Percentiles rank a stretch among this genome's conserved stretches.
phyloP scores from a whole-genome alignment of 2,797 vertebrate species.

The Mormyrops attenuatus region DNA sequence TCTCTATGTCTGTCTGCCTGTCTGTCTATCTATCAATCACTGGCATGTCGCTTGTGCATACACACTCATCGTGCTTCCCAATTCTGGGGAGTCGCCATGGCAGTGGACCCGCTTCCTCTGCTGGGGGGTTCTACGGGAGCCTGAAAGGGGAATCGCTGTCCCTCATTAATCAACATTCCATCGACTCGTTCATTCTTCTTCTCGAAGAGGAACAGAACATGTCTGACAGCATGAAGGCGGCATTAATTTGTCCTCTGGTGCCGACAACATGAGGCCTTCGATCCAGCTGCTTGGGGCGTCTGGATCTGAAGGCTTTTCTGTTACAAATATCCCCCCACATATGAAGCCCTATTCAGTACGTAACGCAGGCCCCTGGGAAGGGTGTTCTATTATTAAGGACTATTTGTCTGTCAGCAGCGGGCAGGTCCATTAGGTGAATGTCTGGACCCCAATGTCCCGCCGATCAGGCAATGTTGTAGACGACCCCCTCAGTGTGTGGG shows the following conservation, averaged over 20 bases:
- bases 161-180: background rate
- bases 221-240: background rate
- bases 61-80: background rate
- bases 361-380: background rate
- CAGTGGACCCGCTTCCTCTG: background rate
- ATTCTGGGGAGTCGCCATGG: background rate
- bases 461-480: background rate
- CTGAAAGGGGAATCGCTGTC: background rate
- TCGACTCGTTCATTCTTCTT: background rate
- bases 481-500: background rate
- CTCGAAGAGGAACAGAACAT: background rate
- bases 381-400: background rate
- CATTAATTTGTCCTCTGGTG: background rate
- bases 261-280: background rate
- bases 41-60: background rate
- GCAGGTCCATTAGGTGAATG: background rate
- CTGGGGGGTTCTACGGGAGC: background rate
- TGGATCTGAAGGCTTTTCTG: background rate
- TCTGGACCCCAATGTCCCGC: background rate
- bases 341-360: background rate
- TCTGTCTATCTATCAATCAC: background rate
- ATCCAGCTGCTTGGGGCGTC: background rate
- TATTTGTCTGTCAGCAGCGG: background rate
- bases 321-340: background rate
- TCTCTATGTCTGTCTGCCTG: no score